A percentile compares a stretch with the other conserved stretches of the same genome.
phyloP scores from a whole-genome alignment of 2,888 invertebrate genomes.

The Helobdella robusta region DNA sequence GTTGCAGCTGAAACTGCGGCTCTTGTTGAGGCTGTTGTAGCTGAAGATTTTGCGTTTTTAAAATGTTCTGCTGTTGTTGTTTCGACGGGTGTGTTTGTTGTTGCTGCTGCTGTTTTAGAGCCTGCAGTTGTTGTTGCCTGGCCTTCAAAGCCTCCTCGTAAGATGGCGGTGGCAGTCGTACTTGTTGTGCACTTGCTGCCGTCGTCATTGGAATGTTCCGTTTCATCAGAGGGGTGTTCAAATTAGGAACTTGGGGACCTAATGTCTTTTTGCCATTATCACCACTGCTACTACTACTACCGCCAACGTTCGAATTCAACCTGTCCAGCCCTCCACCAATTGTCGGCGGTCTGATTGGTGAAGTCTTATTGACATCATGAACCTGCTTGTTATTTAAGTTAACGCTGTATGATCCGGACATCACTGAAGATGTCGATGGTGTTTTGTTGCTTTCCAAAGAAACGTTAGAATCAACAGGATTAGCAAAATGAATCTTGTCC shows the following conservation, averaged over 20 bases:
- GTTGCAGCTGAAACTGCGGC: not conserved
- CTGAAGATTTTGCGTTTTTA: too few species aligned
- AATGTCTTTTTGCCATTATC: too few species aligned
- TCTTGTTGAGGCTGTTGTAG: slow-evolving; percentile 1
- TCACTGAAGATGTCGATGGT: not conserved
- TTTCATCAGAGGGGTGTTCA: not conserved
- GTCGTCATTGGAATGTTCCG: too few species aligned
- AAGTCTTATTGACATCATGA: not conserved
- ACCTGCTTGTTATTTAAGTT: not conserved
- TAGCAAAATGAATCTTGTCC: too few species aligned
- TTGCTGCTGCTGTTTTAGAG: too few species aligned
- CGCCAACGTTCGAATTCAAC: not conserved
- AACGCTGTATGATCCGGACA: not conserved
- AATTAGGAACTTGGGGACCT: too few species aligned
- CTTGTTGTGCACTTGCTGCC: too few species aligned
- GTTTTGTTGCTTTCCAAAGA: too few species aligned
- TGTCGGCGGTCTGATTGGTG: not conserved
- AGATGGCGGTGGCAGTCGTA: not conserved
- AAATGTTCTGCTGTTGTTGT: too few species aligned
- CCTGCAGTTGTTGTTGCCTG: too few species aligned
- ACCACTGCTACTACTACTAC: too few species aligned
- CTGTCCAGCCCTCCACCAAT: not conserved
- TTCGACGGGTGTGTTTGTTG: too few species aligned
- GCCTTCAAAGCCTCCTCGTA: slow-evolving; percentile 6
- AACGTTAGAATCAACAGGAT: not conserved